phyloP scores from a whole-genome alignment of 2,113 vertebrate species.

The Octodon degus region DNA sequence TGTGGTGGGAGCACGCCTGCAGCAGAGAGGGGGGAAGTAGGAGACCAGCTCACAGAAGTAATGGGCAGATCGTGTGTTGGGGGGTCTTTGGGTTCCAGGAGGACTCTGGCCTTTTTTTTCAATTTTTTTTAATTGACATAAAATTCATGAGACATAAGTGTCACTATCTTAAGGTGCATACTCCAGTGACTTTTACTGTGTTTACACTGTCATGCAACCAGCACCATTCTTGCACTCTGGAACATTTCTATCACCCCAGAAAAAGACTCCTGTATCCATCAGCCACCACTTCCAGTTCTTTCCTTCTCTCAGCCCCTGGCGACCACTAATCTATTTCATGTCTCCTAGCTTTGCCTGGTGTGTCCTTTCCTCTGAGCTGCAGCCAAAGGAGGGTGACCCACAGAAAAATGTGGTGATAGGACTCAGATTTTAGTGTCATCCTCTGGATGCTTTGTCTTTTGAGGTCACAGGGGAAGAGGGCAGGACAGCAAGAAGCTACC shows the following conservation, averaged over 20 bases:
- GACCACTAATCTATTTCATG: not conserved
- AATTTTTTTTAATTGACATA: not conserved
- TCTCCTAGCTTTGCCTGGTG: not conserved
- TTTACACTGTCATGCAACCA: not conserved
- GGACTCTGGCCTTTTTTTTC: not conserved
- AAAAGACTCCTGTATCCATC: not conserved
- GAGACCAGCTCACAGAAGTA: not conserved
- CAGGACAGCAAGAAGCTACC: not conserved
- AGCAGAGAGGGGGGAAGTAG: not conserved
- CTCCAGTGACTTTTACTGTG: not conserved
- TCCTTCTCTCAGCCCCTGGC: not conserved
- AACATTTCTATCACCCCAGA: not conserved
- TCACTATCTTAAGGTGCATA: not conserved
- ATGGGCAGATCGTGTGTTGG: rapidly evolving
- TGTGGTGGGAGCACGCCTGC: not conserved
- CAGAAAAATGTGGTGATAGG: not conserved
- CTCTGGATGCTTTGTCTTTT: not conserved
- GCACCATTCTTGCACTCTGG: not conserved
- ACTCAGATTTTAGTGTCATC: not conserved
- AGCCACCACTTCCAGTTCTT: not conserved
- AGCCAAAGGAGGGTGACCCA: not conserved
- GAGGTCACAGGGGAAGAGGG: not conserved
- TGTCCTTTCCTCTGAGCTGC: not conserved
- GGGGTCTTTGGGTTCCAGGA: not conserved
- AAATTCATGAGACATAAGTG: not conserved